Percentiles rank a stretch among this genome's conserved stretches.
Evolutionary conservation across 1,140 invertebrate species (phyloP).

Genomic region (Dendroctonus ponderosae): DNA sequence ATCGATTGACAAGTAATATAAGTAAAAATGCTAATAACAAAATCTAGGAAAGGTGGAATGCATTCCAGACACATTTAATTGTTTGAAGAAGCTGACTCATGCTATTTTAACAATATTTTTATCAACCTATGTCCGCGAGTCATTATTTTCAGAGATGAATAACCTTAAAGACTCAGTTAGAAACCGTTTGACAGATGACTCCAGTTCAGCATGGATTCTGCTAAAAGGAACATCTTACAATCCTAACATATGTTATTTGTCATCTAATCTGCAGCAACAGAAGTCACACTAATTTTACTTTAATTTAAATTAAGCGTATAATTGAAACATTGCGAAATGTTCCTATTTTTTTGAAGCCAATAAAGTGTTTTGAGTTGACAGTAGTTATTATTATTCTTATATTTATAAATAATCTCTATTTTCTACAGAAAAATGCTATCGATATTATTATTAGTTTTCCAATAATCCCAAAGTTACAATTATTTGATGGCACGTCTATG

Average conservation of each 20-base stretch:
- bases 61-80: slow-evolving; percentile 32
- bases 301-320: no score
- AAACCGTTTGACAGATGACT: slow-evolving; percentile 41
- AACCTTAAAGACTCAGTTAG: slow-evolving; percentile 37
- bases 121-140: slow-evolving; percentile 36
- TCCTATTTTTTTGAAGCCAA: no score
- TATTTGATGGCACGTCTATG: no score
- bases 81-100: slow-evolving; percentile 40
- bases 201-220: slow-evolving; percentile 41
- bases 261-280: slow-evolving; percentile 30
- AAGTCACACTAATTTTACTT: slow-evolving; percentile 23
- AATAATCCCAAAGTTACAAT: no score
- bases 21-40: slow-evolving; percentile 5
- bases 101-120: slow-evolving; percentile 42
- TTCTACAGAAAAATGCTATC: no score
- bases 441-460: no score
- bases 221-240: slow-evolving; percentile 42
- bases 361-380: no score
- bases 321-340: no score
- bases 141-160: slow-evolving; percentile 43
- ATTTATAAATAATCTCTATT: no score
- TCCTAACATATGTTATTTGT: slow-evolving; percentile 38
- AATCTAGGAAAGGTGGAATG: slow-evolving; percentile 23
- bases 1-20: slow-evolving; percentile 8
- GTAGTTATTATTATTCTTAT: no score